A percentile compares a stretch with the other conserved stretches of the same genome.
Evolutionary conservation across 2,113 vertebrate species (phyloP).

Genomic region (Bubo blakistoni): DNA sequence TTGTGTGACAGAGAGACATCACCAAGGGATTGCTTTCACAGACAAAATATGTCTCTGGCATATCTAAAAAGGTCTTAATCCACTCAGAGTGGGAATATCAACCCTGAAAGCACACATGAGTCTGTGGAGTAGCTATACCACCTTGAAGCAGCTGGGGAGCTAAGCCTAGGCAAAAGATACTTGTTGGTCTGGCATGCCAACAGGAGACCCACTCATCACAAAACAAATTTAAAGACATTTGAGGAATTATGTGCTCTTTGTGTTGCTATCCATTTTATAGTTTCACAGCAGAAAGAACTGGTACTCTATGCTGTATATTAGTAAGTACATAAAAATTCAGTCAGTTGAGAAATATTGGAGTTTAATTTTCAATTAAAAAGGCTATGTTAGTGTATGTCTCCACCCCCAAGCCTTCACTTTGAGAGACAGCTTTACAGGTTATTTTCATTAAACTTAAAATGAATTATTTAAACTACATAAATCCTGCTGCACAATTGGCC

Average conservation of each 20-base stretch:
- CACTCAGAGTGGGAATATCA: background rate
- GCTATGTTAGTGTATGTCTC: background rate
- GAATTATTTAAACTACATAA: background rate
- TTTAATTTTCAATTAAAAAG: background rate
- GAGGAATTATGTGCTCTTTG: background rate
- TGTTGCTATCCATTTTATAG: background rate
- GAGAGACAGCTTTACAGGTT: background rate
- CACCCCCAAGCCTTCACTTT: background rate
- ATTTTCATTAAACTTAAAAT: background rate
- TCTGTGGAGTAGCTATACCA: background rate
- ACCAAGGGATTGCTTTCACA: background rate
- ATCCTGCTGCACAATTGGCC: background rate
- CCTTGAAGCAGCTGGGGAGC: background rate
- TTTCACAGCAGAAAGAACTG: background rate
- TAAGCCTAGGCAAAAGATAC: background rate
- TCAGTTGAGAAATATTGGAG: background rate
- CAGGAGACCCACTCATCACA: accelerated
- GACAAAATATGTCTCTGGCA: background rate
- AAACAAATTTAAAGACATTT: background rate
- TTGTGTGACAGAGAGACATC: background rate
- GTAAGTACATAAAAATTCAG: background rate
- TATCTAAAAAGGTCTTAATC: background rate
- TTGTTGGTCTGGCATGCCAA: background rate
- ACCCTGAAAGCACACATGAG: background rate
- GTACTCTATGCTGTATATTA: background rate